A percentile compares a stretch with the other conserved stretches of the same genome.
Conservation (phyloP, 2,888 invertebrate species). For the Aspidapion aeneum region DNA sequence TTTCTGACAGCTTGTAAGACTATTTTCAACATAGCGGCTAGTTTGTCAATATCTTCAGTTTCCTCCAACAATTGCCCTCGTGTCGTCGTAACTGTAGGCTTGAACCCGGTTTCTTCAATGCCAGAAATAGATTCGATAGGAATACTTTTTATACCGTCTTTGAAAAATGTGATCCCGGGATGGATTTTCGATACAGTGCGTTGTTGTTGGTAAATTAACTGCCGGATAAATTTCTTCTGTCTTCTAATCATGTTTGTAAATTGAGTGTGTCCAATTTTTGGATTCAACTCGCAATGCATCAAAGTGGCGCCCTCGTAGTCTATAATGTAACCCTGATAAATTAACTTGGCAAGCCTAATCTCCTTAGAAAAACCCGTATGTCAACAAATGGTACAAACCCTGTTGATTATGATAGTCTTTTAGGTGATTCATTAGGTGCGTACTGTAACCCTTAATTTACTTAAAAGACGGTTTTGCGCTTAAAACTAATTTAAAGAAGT, state of each 20-base stretch:
- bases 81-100: constrained; percentile 60
- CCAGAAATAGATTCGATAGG: constrained; percentile 87
- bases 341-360: constrained; percentile 94
- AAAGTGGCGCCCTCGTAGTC: constrained; percentile 97
- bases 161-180: constrained; percentile 84
- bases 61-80: constrained; percentile 61
- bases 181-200: constrained; percentile 75
- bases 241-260: constrained; percentile 84
- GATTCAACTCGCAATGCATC: constrained; percentile 97
- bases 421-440: constrained; percentile 97
- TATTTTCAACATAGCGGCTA: constrained; percentile 59
- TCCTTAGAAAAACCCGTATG: constrained; percentile 99
- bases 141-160: constrained; percentile 84
- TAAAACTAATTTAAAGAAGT: too few species aligned
- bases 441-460: constrained; percentile 97
- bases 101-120: constrained; percentile 81
- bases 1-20: constrained; percentile 69
- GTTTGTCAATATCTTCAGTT: constrained; percentile 65
- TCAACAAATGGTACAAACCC: constrained; percentile 88
- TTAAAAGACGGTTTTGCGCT: too few species aligned
- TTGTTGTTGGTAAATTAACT: constrained; percentile 83
- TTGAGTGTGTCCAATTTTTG: constrained; percentile 89
- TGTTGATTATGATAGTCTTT: constrained; percentile 95
- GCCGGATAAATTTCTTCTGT: constrained; percentile 84
- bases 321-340: constrained; percentile 95